Base-by-base conservation (phyloP, 2,113 vertebrate species). In the Nibea albiflora region DNA sequence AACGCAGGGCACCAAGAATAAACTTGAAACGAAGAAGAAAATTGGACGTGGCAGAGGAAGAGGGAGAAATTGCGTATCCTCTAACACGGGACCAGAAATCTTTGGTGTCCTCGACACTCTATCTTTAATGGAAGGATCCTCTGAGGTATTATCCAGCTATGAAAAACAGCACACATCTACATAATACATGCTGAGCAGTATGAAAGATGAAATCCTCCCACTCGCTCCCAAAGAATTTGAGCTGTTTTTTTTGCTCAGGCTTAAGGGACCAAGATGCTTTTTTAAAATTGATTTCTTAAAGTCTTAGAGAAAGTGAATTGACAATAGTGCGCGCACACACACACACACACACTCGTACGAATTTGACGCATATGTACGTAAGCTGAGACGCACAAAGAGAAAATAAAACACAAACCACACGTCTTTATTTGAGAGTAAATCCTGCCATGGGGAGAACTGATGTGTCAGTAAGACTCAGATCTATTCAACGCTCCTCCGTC, bases 171-270 rank as follows among this genome's bases (percentile, higher is more conserved):
- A 81, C 74, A 75, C 75, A 83, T 90, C 81, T 89, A 82, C 75
- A 90, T 88, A 87, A 93, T 89, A 87, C 76, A 88, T 87, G 83
- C 77, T 74, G 72, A 86, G 82, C 74, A 66, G 86, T 60, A 75
- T 81, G 73, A 92, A 92, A 91, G 78, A 73, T 19, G 20, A 75
- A 84, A 63, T 89, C 83, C 84, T 85, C 84, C 90, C 84, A 86
- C 85, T 75, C 69, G n/a, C 61, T 81, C 80, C 70, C 68, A 81
- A 79, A 90, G 79, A 91, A 85, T 72, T 76, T 49, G 44, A 92
- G 84, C 85, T 71, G 61, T 68, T 85, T 84, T 87, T 44, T 81
- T 85, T 80, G 76, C 78, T 71, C 24, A 44, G 53, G 73, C 82
- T 85, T 81, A 73, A 67, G 75, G 79, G 75, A 88, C 64, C 15